Base-by-base conservation (phyloP, 1,140 invertebrate genomes). In the Drosophila littoralis region DNA sequence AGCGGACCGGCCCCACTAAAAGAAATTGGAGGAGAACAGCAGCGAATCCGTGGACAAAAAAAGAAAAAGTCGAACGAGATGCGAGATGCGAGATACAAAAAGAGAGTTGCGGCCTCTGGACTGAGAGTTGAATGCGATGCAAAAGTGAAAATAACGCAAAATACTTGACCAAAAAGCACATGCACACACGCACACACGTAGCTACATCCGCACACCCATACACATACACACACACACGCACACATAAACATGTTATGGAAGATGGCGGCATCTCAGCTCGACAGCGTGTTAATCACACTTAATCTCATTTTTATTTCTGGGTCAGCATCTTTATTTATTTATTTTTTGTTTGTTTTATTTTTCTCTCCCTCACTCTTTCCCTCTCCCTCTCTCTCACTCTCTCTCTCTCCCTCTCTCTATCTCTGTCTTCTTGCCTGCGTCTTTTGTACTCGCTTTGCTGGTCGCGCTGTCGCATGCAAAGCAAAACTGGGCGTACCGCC, bases 221-320 rank as follows among this genome's bases (percentile, higher is more conserved):
- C 32, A 60, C 45, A 43, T 2, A 73, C 32, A 13, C 17, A 13
- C 45, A 13, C 13, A 10, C 38, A 45, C 35, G 33, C 46, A 40
- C 40, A 36, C 46, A 67, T 38, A 61, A 70, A 60, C 59, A 78
- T 61, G 63, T 63, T 73, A 71, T 63, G 67, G 76, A 81, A 67
- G 70, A 69, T 64, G 82, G 63, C 59, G 67, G 55, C 67, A 52
- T 72, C 83, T 76, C 78, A 88, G 65, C 83, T 79, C 69, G 79
- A 77, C 84, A 72, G 84, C 82, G 79, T 90, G 86, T 90, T 90
- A 90, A 90, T 90, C 86, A 90, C 86, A 90, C 86, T 90, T 90
- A 90, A 90, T 90, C 86, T 90, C 79, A 90, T 90, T 90, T 90
- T 90, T 90, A 90, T 90, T 86, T 86, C 86, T 90, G 81, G 86